These are phyloP conservation scores for Irena cyanogastra DNA, from an alignment of 2,113 vertebrate genomes.

Conservation along the genomic window DNA sequence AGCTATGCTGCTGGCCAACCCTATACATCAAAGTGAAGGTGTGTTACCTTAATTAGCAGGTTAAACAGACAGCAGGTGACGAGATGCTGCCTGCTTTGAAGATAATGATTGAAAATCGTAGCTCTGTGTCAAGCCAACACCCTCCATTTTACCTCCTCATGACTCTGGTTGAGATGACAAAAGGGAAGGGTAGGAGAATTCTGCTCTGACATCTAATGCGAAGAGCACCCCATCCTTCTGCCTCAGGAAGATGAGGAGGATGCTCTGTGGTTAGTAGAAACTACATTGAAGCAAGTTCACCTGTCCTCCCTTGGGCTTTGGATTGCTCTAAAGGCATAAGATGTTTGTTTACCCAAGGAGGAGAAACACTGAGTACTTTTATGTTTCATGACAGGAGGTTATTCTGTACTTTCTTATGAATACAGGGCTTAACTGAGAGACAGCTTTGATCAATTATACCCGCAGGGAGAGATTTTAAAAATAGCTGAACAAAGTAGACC, in stretches of 20 bases:
- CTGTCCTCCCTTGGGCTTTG: background rate
- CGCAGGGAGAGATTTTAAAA: background rate
- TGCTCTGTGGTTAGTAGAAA: background rate
- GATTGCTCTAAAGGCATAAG: background rate
- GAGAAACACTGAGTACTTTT: background rate
- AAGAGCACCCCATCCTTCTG: background rate
- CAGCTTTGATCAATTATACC: background rate
- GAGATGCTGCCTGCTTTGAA: conserved; percentile 34
- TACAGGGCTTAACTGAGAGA: background rate
- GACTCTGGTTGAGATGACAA: background rate
- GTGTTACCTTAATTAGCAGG: conserved; percentile 40
- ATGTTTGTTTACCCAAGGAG: background rate
- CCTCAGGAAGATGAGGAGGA: background rate
- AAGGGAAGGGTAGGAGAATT: background rate
- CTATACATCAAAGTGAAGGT: conserved; percentile 47
- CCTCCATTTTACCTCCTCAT: background rate
- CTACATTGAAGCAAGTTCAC: background rate
- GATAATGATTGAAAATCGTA: conserved; percentile 39
- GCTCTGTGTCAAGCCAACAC: background rate
- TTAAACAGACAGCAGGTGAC: conserved; percentile 30
- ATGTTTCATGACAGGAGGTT: background rate
- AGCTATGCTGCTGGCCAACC: background rate
- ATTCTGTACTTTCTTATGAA: background rate
- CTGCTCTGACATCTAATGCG: background rate
- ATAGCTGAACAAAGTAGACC: background rate